Base-by-base conservation (phyloP, 1,140 invertebrate genomes). In the Physella acuta region DNA sequence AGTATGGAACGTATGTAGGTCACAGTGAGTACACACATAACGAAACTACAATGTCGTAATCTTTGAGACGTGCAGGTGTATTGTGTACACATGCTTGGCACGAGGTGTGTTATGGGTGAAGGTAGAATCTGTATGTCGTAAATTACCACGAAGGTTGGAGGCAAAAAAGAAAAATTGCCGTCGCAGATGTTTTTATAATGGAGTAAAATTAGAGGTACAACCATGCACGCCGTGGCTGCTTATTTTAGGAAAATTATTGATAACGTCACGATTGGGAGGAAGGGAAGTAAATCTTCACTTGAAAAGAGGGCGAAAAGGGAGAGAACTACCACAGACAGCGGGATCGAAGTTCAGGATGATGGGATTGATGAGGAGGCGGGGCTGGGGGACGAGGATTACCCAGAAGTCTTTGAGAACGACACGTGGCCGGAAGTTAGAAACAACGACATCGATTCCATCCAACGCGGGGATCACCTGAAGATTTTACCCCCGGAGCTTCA, bases 381-480 rank as follows among this genome's bases (percentile, higher is more conserved):
- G 20, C 28, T 53, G 20, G 63, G 26, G 1, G 64, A 67, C n/a
- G 63, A 34, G 1, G 52, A 56, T 16, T 36, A 26, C 8, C 36
- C 34, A 5, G 64, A 67, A 16, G 64, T 44, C 4, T 37, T 39
- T 56, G 52, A 36, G 26, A 36, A 36, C 16, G 51, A 56, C 20
- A 26, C 20, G n/a, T n/a, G 0, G 8, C 33, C 24, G 3, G 44
- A 14, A 8, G 30, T 1, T 24, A 26, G 53, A 17, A 24, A 56
- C 36, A 56, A 67, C n/a, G 64, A 67, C 49, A 56, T 37, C 31
- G 64, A 56, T 56, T 24, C 1, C 26, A n/a, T 8, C 4, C 64
- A 67, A 34, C 1, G 33, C 14, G 64, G 64, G 26, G 64, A 67
- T 2, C 52, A 56, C 36, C n/a, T 67, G 33, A 56, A 67, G 36